Evolutionary conservation across 2,113 vertebrate genomes (phyloP).

Genomic region (Amblyopsis rosae): DNA sequence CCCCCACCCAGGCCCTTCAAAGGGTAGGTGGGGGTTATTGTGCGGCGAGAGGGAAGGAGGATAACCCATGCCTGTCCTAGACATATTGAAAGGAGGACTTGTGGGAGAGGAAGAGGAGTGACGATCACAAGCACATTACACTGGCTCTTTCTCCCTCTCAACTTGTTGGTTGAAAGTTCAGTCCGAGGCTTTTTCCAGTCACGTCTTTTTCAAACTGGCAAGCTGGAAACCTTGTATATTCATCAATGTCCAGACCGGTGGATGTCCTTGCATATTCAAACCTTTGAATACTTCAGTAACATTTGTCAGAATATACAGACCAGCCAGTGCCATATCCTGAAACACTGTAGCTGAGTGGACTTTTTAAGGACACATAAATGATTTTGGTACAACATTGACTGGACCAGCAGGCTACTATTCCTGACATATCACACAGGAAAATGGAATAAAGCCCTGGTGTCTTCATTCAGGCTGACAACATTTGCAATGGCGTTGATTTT

Average conservation of each 20-base stretch:
- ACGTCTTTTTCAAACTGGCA: conserved; percentile 30
- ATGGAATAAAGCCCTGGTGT: not conserved
- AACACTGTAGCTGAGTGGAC: not conserved
- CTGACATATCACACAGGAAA: conserved; percentile 1
- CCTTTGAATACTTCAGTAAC: conserved; percentile 11
- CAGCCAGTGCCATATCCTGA: conserved; percentile 11
- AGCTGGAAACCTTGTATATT: conserved; percentile 23
- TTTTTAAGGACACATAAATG: conserved; percentile 1
- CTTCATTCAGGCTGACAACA: not conserved
- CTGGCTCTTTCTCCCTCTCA: conserved; percentile 9
- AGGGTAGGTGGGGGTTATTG: conserved; percentile 72
- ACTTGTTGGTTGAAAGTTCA: too few relatives aligned
- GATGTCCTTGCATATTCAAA: conserved; percentile 7
- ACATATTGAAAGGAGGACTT: not conserved
- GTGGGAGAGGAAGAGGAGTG: not conserved
- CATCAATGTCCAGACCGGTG: conserved; percentile 28
- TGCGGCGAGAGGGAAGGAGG: not conserved
- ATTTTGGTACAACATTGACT: not conserved
- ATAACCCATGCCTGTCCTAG: too few relatives aligned
- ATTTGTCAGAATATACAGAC: conserved; percentile 11
- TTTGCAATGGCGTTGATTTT: conserved; percentile 1
- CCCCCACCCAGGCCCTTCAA: conserved; percentile 86
- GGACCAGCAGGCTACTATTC: not conserved
- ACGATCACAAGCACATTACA: conserved; percentile 34
- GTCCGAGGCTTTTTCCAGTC: conserved; percentile 32